Base-by-base conservation (phyloP, 2,113 vertebrate species). In the Vanacampus margaritifer region DNA sequence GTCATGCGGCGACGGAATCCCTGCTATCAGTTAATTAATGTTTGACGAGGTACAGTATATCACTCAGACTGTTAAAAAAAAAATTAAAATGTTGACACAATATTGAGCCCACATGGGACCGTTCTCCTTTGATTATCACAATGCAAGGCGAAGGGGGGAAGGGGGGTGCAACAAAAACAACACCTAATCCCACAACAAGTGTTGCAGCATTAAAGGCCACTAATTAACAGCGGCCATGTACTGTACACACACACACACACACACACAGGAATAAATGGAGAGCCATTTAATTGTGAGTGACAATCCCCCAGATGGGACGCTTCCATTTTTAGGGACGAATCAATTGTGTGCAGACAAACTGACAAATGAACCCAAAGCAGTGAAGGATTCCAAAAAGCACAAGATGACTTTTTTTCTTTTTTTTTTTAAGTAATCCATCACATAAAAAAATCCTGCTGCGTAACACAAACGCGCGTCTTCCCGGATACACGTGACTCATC, bases 401-500 rank as follows among this genome's bases (percentile, higher is more conserved):
- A 23, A 65, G 21, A 8, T 9, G 48, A 51, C 48, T 23, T 23
- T 13, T 54, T 54, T 12, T 13, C 23, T 21, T 7, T 50, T 17
- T n/a, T n/a, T 51, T 51, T 51, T 51, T 65, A 76, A 46, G 63
- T 74, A 80, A 76, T 81, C 66, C 43, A 71, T 79, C 71, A 77
- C 72, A 82, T 62, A 23, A 75, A 69, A 23, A 75, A 69, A 78
- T 76, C 60, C 71, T n/a, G 65, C 23, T n/a, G 36, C 26, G 51
- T 82, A 36, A 70, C 64, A n/a, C 41, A 64, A 17, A 21, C 65
- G 39, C 6, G 65, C 43, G 79, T 84, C 81, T 88, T 88, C 80
- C 72, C 87, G 75, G 87, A 87, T 89, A 81, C 88, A 86, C 79
- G 84, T 89, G 87, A 89, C 88, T 90, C 89, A 90, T 90, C 89